Evolutionary conservation across 2,797 vertebrate genomes (phyloP), one percentile per base, ranked within the genome.

Genomic region (Eupleurogrammus muticus): DNA sequence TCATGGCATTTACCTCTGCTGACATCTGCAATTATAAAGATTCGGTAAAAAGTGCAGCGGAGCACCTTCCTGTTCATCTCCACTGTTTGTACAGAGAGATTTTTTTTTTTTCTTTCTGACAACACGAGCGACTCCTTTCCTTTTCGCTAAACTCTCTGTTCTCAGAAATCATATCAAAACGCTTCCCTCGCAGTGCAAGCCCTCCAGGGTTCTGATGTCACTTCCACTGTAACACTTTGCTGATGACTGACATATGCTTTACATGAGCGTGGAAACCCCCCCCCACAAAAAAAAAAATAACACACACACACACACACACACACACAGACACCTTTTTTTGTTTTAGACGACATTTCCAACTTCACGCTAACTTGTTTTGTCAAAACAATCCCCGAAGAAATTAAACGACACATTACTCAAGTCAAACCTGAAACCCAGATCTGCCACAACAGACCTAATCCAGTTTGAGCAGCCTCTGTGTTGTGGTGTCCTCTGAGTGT

Each of bases 321-420:
- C 82, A 65, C 73, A 87, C 87, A 86, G 84, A 85, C 87, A 73
- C 83, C 80, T 79, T 81, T 90, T 93, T 3, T 93, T 86, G 89
- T 90, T 89, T 93, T 72, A 89, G 89, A 89, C 88, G 81, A 90
- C 87, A 90, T 90, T 89, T 90, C 87, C 78, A 89, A 92, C 90
- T 92, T 92, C 86, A 93, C 90, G 86, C 91, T 95, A 95, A 95
- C 92, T 92, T 93, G 94, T 94, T 95, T 94, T 94, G 94, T 94
- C 93, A 95, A 94, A 94, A 94, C 92, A 94, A 94, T 93, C 93
- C 94, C 92, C 91, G 81, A 71, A 92, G 92, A 95, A 95, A 93
- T 93, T 93, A 94, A 93, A 94, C 90, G 88, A 93, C 91, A 83
- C 87, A 90, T 92, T 89, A 91, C 92, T 90, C 82, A 83, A 87